phyloP scores from a whole-genome alignment of 2,113 vertebrate species.

The Pimephales promelas region DNA sequence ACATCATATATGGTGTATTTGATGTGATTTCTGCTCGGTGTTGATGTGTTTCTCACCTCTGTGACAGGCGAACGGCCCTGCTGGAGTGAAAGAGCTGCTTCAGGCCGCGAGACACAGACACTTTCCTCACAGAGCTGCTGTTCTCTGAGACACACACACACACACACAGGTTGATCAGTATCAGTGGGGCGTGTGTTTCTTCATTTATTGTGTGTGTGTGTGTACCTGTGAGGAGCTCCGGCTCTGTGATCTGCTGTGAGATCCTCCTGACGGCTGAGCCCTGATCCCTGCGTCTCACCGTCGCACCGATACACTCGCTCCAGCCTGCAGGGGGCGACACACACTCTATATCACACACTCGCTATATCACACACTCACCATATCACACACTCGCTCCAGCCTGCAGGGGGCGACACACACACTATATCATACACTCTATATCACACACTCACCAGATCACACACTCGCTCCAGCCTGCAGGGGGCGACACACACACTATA shows the following conservation, averaged over 20 bases:
- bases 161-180: not conserved
- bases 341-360: too few relatives aligned
- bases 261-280: conserved; percentile 67
- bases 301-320: conserved; percentile 72
- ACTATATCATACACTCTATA: too few relatives aligned
- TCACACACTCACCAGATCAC: too few relatives aligned
- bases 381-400: too few relatives aligned
- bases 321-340: too few relatives aligned
- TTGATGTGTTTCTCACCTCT: conserved; percentile 68
- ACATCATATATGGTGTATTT: too few relatives aligned
- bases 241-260: conserved; percentile 71
- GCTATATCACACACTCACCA: too few relatives aligned
- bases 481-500: too few relatives aligned
- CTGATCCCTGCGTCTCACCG: conserved; percentile 66
- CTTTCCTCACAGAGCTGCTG: conserved; percentile 69
- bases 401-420: too few relatives aligned
- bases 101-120: conserved; percentile 76
- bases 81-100: conserved; percentile 81
- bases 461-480: too few relatives aligned
- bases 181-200: not conserved
- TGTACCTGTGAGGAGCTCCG: conserved; percentile 66
- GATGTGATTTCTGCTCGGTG: not conserved
- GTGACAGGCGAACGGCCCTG: conserved; percentile 78
- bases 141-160: conserved; percentile 66
- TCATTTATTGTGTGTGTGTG: not conserved